phyloP scores from a whole-genome alignment of 2,888 invertebrate genomes.

The Noctua janthina region DNA sequence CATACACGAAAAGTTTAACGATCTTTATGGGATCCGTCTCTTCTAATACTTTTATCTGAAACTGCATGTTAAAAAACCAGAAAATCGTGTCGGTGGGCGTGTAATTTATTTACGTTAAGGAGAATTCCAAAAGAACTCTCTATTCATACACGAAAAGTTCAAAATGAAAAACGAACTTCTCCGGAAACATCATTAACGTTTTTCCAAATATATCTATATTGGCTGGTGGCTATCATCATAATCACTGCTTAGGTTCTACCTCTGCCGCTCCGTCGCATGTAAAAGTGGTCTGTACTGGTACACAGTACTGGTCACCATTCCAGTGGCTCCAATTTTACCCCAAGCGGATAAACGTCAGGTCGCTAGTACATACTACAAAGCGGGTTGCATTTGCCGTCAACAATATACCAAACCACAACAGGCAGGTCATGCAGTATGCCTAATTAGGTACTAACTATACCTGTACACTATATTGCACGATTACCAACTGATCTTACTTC shows the following conservation, averaged over 20 bases:
- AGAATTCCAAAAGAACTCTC: background rate
- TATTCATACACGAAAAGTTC: background rate
- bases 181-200: background rate
- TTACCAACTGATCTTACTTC: background rate
- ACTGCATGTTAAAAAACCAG: too few relatives aligned
- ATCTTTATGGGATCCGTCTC: too few relatives aligned
- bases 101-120: too few relatives aligned
- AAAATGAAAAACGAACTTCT: background rate
- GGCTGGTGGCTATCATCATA: background rate
- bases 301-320: background rate
- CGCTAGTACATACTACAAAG: background rate
- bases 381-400: slow-evolving; percentile 1
- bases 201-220: background rate
- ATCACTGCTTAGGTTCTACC: background rate
- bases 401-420: slow-evolving; percentile 18
- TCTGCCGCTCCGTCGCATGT: background rate
- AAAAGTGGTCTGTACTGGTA: background rate
- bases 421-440: slow-evolving; percentile 4
- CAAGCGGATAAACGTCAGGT: background rate
- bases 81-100: too few relatives aligned
- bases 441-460: slow-evolving; percentile 30
- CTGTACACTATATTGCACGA: slow-evolving; percentile 3
- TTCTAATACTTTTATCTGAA: too few relatives aligned
- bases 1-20: background rate
- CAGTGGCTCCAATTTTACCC: background rate